Evolutionary conservation across 2,797 vertebrate species (phyloP).

Genomic region (Mycteria americana): DNA sequence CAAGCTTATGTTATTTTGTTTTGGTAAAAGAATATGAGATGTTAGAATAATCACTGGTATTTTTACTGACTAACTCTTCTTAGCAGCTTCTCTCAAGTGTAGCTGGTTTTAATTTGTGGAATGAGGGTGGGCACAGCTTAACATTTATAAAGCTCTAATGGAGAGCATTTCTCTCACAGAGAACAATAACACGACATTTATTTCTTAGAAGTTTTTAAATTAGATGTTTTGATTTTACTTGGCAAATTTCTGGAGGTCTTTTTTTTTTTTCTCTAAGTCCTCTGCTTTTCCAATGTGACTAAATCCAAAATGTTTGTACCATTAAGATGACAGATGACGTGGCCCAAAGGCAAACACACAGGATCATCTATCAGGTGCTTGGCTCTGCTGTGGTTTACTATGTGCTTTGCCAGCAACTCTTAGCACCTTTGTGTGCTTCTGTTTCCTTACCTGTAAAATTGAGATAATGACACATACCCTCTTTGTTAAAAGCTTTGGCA

Average conservation of each 20-base stretch:
- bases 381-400: slow-evolving; percentile 31
- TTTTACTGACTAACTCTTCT: slow-evolving; percentile 41
- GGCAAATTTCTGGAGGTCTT: background rate
- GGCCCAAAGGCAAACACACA: slow-evolving; percentile 43
- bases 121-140: slow-evolving; percentile 24
- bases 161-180: background rate
- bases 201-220: slow-evolving; percentile 44
- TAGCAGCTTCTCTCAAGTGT: slow-evolving; percentile 2
- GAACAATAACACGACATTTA: slow-evolving; percentile 10
- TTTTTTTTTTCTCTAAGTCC: background rate
- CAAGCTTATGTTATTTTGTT: slow-evolving; percentile 46
- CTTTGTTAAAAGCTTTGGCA: background rate
- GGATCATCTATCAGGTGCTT: slow-evolving; percentile 39
- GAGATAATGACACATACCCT: background rate
- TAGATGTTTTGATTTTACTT: slow-evolving; percentile 18
- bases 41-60: slow-evolving; percentile 38
- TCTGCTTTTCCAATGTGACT: slow-evolving; percentile 18
- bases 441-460: slow-evolving; percentile 40
- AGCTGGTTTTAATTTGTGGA: slow-evolving; percentile 55
- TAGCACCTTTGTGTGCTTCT: slow-evolving; percentile 2
- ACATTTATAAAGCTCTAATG: slow-evolving; percentile 8
- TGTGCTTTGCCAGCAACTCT: slow-evolving; percentile 41
- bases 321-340: slow-evolving; percentile 44
- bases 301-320: slow-evolving; percentile 37
- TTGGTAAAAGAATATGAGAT: slow-evolving; percentile 53